Conservation (phyloP, 2,888 invertebrate species). For the Heliconius ismenius region DNA sequence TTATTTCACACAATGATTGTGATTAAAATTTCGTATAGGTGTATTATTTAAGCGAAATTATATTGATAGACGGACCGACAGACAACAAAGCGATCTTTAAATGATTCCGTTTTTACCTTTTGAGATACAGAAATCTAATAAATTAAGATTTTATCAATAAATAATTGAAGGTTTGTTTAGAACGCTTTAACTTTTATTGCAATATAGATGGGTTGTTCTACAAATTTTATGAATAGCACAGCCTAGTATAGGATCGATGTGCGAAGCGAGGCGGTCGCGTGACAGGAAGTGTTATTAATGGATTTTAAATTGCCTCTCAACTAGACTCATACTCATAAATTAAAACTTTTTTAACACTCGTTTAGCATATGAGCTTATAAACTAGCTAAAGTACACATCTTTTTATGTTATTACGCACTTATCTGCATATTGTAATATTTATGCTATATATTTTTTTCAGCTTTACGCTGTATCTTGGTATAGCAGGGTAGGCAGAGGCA, state of each 20-base stretch:
- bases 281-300: slow-evolving; percentile 42
- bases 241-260: slow-evolving; percentile 30
- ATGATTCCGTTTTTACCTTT: too few relatives aligned
- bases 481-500: too few relatives aligned
- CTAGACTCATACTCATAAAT: slow-evolving; percentile 29
- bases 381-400: background rate
- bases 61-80: too few relatives aligned
- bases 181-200: background rate
- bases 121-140: too few relatives aligned
- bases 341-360: slow-evolving; percentile 17
- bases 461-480: too few relatives aligned
- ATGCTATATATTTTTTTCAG: background rate
- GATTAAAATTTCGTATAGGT: too few relatives aligned
- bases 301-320: slow-evolving; percentile 43
- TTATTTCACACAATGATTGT: too few relatives aligned
- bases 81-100: too few relatives aligned
- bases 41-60: too few relatives aligned
- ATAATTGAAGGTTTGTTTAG: background rate
- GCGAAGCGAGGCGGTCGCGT: slow-evolving; percentile 31
- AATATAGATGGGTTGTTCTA: slow-evolving; percentile 6
- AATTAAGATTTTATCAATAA: too few relatives aligned
- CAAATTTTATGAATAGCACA: slow-evolving; percentile 30
- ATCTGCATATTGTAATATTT: too few relatives aligned
- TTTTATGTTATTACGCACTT: background rate
- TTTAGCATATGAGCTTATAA: background rate